Conservation (phyloP, 2,797 vertebrate genomes). For the Poeciliopsis gracilis region DNA sequence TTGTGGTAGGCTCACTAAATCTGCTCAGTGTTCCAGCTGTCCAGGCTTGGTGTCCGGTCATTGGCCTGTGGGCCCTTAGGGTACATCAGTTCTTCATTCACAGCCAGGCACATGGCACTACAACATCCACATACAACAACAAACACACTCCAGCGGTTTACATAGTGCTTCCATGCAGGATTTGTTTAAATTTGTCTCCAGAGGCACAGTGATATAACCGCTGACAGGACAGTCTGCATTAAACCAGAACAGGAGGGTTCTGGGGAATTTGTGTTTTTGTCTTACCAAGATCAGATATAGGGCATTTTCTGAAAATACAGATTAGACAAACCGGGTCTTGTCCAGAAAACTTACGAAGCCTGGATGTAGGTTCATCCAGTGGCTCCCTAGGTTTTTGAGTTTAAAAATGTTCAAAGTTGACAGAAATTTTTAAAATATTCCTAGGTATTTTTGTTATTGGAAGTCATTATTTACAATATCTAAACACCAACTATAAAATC, state of each 20-base stretch:
- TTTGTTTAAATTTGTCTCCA: background rate
- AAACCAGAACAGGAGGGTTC: background rate
- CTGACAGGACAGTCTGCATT: background rate
- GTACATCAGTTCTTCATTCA: slow-evolving; percentile 45
- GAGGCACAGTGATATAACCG: background rate
- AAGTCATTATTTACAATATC: too few relatives aligned
- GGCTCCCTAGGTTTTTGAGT: too few relatives aligned
- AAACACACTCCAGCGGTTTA: background rate
- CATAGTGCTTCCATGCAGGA: background rate
- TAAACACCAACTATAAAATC: too few relatives aligned
- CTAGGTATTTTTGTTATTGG: too few relatives aligned
- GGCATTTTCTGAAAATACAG: background rate
- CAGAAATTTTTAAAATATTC: too few relatives aligned
- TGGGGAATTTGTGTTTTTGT: background rate
- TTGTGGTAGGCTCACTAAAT: slow-evolving; percentile 36
- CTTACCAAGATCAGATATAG: background rate
- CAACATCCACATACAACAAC: background rate
- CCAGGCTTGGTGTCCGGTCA: slow-evolving; percentile 30
- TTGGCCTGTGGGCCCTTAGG: slow-evolving; percentile 39
- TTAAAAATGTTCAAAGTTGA: too few relatives aligned
- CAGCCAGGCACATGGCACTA: slow-evolving; percentile 39
- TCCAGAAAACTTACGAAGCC: too few relatives aligned
- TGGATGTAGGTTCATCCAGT: too few relatives aligned
- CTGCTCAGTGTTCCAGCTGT: slow-evolving; percentile 44
- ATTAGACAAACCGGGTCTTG: background rate